A percentile compares a stretch with the other conserved stretches of the same genome.
Conservation (phyloP, 2,797 vertebrate species). For the Phrynocephalus guinanensis region DNA sequence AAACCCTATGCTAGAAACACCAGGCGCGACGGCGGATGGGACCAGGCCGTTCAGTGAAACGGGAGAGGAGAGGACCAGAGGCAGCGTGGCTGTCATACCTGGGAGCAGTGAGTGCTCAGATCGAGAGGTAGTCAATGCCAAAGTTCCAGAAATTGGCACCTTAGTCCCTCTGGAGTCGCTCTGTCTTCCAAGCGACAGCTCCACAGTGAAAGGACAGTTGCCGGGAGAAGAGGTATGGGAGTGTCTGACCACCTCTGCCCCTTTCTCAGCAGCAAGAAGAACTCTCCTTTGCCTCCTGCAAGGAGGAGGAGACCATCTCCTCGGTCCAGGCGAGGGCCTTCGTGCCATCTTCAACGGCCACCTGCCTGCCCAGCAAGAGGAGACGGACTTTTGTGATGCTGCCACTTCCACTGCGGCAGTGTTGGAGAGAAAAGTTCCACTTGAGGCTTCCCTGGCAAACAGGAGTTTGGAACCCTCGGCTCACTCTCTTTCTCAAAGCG, state of each 20-base stretch:
- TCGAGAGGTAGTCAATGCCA: slow-evolving; percentile 51
- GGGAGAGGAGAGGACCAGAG: slow-evolving; percentile 59
- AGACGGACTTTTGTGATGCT: slow-evolving; percentile 36
- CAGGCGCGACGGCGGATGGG: slow-evolving; percentile 76
- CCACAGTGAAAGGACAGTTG: slow-evolving; percentile 57
- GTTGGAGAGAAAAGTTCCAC: slow-evolving; percentile 7
- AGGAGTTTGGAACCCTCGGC: slow-evolving; percentile 39
- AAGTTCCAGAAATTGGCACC: slow-evolving; percentile 63
- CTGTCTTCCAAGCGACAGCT: slow-evolving; percentile 47
- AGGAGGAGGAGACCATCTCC: slow-evolving; percentile 51
- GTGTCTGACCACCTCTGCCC: slow-evolving; percentile 48
- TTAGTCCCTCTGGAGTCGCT: slow-evolving; percentile 66
- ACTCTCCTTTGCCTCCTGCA: slow-evolving; percentile 52
- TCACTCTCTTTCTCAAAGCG: slow-evolving; percentile 30
- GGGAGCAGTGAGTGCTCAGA: slow-evolving; percentile 53
- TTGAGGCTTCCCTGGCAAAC: slow-evolving; percentile 29
- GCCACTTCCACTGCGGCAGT: neutral
- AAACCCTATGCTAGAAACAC: slow-evolving; percentile 67
- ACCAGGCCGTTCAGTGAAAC: slow-evolving; percentile 67
- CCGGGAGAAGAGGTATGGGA: slow-evolving; percentile 56
- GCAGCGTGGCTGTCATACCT: slow-evolving; percentile 65
- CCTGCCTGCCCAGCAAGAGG: slow-evolving; percentile 51
- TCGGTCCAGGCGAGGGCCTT: slow-evolving; percentile 52
- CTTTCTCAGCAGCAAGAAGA: slow-evolving; percentile 52
- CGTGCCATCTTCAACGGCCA: slow-evolving; percentile 46